Base-by-base conservation (phyloP, 2,113 vertebrate species). In the Macrotis lagotis region DNA sequence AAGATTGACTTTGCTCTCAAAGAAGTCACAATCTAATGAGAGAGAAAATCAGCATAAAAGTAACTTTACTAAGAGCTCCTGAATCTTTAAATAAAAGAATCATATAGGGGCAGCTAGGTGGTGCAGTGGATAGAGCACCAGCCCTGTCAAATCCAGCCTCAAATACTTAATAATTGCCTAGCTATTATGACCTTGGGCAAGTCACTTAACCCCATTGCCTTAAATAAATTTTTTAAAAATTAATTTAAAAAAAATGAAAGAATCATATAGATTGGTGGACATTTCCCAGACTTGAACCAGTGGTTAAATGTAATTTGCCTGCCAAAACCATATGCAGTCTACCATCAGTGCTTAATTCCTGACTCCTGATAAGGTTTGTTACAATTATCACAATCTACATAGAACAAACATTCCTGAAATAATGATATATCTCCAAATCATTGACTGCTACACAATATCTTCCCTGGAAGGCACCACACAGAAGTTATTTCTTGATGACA, bases 261-360 rank as follows among this genome's bases (percentile, higher is more conserved):
- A 66, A 66, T 19, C 55, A 66, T 37, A 31, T n/a, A n/a, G n/a
- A n/a, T n/a, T n/a, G n/a, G 11, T 66, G 90, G 48, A 9, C 44
- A 90, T 74, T 94, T 48, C 90, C 92, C 19, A 50, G n/a, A 24
- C 93, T 66, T 53, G 25, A 66, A 92, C 83, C 83, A 92, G 51
- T 50, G 50, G 51, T 94, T 92, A 44, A 31, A 95, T 92, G 66
- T n/a, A 7, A 2, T 31, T 92, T 94, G 44, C 94, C 44, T 49
- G 50, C 48, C 59, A 49, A 66, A 37, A 37, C 11, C 55, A 66
- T 66, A 4, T 66, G 55, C 12, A 37, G 28, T 31, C 55, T 66
- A 37, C 90, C 66, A 0, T 1, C 89, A 55, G 55, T 51, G 89
- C 37, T 51, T 25, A 51, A 8, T 51, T 95, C 90, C 3, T 91